Conservation (phyloP, 2,888 invertebrate genomes). For the Thymelicus lineola region DNA sequence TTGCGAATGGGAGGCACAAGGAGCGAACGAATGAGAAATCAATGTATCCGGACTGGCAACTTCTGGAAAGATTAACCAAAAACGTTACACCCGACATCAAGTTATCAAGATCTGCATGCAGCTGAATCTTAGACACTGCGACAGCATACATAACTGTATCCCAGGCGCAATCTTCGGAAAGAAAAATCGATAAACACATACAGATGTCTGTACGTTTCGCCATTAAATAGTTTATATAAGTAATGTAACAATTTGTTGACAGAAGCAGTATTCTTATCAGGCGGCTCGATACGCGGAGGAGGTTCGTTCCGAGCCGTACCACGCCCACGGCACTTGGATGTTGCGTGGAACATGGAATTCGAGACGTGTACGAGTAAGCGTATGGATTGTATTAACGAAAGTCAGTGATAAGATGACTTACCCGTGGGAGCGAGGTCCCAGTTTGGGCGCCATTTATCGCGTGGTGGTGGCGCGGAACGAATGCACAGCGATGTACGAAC, state of each 20-base stretch:
- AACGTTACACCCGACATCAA: constrained; percentile 22
- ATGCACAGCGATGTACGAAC: constrained; percentile 54
- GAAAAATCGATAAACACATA: constrained; percentile 76
- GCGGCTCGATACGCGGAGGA: constrained; percentile 60
- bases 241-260: constrained; percentile 78
- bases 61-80: constrained; percentile 40
- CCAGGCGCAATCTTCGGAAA: constrained; percentile 52
- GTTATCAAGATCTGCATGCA: constrained; percentile 45
- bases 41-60: constrained; percentile 41
- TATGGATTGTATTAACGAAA: constrained; percentile 18
- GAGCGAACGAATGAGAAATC: constrained; percentile 42
- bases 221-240: constrained; percentile 56
- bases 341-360: constrained; percentile 61
- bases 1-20: constrained; percentile 31
- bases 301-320: constrained; percentile 67
- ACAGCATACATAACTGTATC: constrained; percentile 62
- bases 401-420: constrained; percentile 64
- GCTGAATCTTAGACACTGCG: constrained; percentile 66
- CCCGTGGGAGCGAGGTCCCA: constrained; percentile 74
- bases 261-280: constrained; percentile 77
- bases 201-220: constrained; percentile 59
- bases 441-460: constrained; percentile 81
- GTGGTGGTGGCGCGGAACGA: constrained; percentile 61
- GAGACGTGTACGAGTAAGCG: constrained; percentile 25
- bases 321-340: constrained; percentile 72